Evolutionary conservation across 2,797 vertebrate species (phyloP), one percentile per base, ranked within the genome.

Genomic region (Acanthurus tractus): DNA sequence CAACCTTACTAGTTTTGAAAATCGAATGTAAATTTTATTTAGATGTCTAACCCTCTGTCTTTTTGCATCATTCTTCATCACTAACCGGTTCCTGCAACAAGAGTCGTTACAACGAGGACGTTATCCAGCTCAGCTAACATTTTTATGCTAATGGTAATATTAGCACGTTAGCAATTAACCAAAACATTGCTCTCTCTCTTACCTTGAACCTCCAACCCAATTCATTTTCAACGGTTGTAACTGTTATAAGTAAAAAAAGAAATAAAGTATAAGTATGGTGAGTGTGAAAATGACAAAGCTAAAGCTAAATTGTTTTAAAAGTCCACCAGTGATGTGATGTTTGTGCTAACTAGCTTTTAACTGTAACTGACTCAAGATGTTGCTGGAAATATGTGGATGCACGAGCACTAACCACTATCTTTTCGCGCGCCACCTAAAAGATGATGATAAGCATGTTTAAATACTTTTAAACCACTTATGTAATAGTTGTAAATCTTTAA

Each of bases 171-270:
- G 4, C 6, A 46, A 25, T n/a, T 9, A 20, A 44, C 0, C 2
- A 8, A 36, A 58, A 20, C 3, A 6, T 13, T 2, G 0, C 1
- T 0, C 1, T 0, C 3, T 11, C 0, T 70, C 88, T 84, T 86
- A 96, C 95, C 95, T 90, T 38, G 93, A 93, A 40, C 95, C 95
- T 0, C 95, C 95, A 1, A 95, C 92, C 95, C 95, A 96, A 9
- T 96, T 96, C 95, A 96, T 96, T 46, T 63, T 83, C 0, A 76
- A 40, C 10, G 38, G 10, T 11, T 20, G 2, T 46, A 49, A 0
- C 45, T 55, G 0, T 44, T 4, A 11, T 1, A 18, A 3, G 4
- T 1, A 53, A 17, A 15, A 1, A 4, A n/a, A 0, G 0, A 29
- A 29, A 4, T 29, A 23, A 22, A 22, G 17, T 6, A 1, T 18